Conservation (phyloP, 2,113 vertebrate genomes). For the Amia ocellicauda region DNA sequence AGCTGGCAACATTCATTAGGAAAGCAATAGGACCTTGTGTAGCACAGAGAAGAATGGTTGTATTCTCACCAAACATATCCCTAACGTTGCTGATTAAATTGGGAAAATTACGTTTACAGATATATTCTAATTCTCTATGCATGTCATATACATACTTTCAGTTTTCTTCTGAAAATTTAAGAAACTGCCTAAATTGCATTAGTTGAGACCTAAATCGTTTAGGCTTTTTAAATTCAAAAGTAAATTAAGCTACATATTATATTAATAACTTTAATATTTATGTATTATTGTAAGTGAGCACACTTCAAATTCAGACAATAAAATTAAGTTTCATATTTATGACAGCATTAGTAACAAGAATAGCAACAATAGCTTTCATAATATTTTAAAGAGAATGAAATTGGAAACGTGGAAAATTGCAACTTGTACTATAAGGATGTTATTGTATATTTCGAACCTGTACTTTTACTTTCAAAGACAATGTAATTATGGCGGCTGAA, state of each 20-base stretch:
- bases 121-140: constrained; percentile 66
- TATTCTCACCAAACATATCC: constrained; percentile 61
- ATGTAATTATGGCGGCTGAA: no score
- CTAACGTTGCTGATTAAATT: constrained; percentile 46
- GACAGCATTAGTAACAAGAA: constrained; percentile 65
- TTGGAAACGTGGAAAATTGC: constrained; percentile 59
- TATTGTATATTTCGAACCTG: no score
- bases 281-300: constrained; percentile 62
- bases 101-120: constrained; percentile 67
- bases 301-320: constrained; percentile 55
- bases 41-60: constrained; percentile 52
- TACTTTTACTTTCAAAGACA: no score
- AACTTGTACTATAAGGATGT: constrained; percentile 34
- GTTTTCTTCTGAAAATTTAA: constrained; percentile 47
- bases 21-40: constrained; percentile 65
- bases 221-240: constrained; percentile 54
- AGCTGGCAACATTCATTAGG: constrained; percentile 67
- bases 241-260: constrained; percentile 72
- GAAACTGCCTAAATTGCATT: constrained; percentile 54
- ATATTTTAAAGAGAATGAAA: constrained; percentile 9
- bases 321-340: constrained; percentile 64
- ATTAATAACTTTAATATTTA: constrained; percentile 87
- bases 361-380: constrained; percentile 60
- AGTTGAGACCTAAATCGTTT: constrained; percentile 67
- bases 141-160: constrained; percentile 58